Evolutionary conservation across 1,140 invertebrate species (phyloP), one percentile per base, ranked within the genome.

Genomic region (Manduca sexta): DNA sequence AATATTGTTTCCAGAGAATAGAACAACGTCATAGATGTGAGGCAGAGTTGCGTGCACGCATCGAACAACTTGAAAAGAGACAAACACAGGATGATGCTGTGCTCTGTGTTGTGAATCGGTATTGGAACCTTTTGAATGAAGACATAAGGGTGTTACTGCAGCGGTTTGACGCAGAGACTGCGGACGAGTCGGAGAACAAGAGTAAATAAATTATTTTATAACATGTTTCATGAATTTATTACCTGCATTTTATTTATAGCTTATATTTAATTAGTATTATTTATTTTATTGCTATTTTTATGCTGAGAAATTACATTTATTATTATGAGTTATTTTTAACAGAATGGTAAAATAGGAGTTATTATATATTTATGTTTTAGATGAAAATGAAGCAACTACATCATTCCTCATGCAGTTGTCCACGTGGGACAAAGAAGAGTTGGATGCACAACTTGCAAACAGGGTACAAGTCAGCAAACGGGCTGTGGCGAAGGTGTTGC

Each of bases 11-110:
- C 14, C 67, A 95, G 93, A 90, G 95, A 57, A 90, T 99, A 53
- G 96, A 98, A 69, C 95, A 97, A 72, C 87, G 96, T 44, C 94
- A 97, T 74, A 89, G 95, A 57, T 91, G 93, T 40, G 97, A 99
- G 86, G 91, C 93, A 34, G 97, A 99, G 70, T 84, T 99, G 13
- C 87, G 95, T 35, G 93, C 96, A 55, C 88, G 97, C 58, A 98
- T 99, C 63, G 97, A 99, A 83, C 97, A 99, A 82, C 86, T 99
- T 56, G 97, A 99, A 77, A 98, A 98, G 80, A 87, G 97, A 43
- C 97, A 99, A 81, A 96, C 96, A 33, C 97, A 98, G 84, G 97
- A 99, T 86, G 98, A 99, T 90, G 96, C 97, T 56, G 97, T 99
- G 10, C 87, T 99, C 7, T 98, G 97, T 88, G 97, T 98, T 50